These are phyloP conservation scores for Coptotermes formosanus DNA, from an alignment of 1,140 invertebrate species.

Conservation along the genomic window DNA sequence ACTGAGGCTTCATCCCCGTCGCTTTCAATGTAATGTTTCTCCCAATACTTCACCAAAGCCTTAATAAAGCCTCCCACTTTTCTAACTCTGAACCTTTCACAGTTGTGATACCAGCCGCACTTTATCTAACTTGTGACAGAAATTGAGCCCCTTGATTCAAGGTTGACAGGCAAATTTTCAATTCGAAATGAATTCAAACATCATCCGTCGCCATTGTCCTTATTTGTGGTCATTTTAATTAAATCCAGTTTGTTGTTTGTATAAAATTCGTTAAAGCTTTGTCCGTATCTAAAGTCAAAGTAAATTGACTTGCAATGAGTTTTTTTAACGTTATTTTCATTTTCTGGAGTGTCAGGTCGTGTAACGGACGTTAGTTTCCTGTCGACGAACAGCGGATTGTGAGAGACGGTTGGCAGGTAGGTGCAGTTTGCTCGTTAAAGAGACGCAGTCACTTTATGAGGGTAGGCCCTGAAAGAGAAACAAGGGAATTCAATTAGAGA, in stretches of 20 bases:
- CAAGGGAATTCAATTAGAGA: not conserved
- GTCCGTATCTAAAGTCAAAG: no score
- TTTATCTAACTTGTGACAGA: no score
- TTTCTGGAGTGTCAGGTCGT: not conserved
- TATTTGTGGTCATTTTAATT: not conserved
- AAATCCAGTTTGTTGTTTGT: not conserved
- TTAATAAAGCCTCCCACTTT: no score
- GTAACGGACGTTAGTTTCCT: not conserved
- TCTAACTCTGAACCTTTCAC: no score
- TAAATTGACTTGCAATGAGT: not conserved
- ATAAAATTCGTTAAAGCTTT: not conserved
- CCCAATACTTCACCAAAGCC: no score
- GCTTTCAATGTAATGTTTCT: no score
- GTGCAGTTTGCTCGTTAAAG: no score
- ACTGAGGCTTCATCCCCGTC: no score
- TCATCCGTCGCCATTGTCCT: not conserved
- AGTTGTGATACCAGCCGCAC: no score
- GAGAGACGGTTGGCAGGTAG: not conserved
- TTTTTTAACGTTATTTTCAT: not conserved
- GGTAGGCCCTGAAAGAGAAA: not conserved
- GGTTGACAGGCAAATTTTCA: not conserved
- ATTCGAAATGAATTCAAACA: not conserved
- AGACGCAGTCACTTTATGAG: not conserved
- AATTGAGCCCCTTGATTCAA: no score
- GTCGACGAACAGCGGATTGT: not conserved